Base-by-base conservation (phyloP, 2,888 invertebrate species). In the Oxycera nigricornis region DNA sequence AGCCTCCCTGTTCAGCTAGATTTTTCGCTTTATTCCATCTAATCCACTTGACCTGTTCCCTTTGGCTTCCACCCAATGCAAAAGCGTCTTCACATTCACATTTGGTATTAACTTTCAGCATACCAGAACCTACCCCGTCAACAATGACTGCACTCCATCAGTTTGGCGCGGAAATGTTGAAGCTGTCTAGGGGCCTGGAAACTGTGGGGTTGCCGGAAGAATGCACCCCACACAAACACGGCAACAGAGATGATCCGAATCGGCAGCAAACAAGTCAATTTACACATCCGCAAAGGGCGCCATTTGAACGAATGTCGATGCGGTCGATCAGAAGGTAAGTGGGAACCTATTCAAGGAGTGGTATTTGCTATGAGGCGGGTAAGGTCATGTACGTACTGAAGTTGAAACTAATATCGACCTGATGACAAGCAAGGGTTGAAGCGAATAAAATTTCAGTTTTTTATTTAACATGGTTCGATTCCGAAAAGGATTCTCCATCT, bases 151-250 rank as follows among this genome's bases (percentile, higher is more conserved):
- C 94, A 74, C 87, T 94, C 81, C 94, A 94, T 83, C 93, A 93
- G 82, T 94, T 94, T 83, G 94, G 94, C 73, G 92, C 93, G 41
- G 93, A 94, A 88, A 93, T 94, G 94, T 88, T 94, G 80, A 92
- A 93, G 81, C 88, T 94, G 31, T 94, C 94, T 28, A 88, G 93
- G 77, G 93, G 94, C 77, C 87, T 94, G 80, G 93, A 93, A 86
- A 92, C 92, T 77, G 92, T 92, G 75, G 86, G 87, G 22, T 31
- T 62, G 17, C 82, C 82, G 6, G 83, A 84, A 2, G 81, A 57
- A n/a, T 46, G 70, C 3, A 22, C 61, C 39, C 59, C 70, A 11
- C 52, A 52, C 52, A 67, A 67, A 22, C 30, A 20, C 14, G 67
- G 30, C 14, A n/a, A 17, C 11, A n/a, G 35, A 9, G 35, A 26